Base-by-base conservation (phyloP, 2,113 vertebrate genomes). In the Spea multiplicata region DNA sequence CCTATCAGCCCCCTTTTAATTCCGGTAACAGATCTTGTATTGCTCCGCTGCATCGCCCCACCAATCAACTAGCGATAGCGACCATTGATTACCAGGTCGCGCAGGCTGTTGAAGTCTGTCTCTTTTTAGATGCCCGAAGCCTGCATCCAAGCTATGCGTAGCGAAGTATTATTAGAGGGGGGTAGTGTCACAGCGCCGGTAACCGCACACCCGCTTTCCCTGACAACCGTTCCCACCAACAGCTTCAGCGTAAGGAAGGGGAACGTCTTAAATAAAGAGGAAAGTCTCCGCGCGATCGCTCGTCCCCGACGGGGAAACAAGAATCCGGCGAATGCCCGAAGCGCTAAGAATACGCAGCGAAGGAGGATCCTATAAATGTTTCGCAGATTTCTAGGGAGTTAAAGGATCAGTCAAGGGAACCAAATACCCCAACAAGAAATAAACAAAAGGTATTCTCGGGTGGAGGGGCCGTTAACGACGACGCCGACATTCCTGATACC, bases 121-220 rank as follows among this genome's bases (percentile, higher is more conserved):
- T 90, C 88, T 90, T 90, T 92, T 93, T 91, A 92, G 91, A 88
- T 46, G 74, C 84, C 88, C 89, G 85, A 85, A 88, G 89, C 91
- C 91, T 92, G 87, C 87, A 89, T 86, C 86, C 83, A 74, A 92
- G 83, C 87, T 91, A 89, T 92, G 91, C 87, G 83, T 86, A 87
- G 87, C 81, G 68, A 81, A 87, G 90, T 84, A 92, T 93, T 93
- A 89, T 93, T 93, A 93, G 92, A 88, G 91, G 81, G 81, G 83
- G 76, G 75, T 59, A 2, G 55, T 90, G 90, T 92, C 91, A 87
- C 85, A 84, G 86, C 72, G 84, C 65, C 86, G 91, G 92, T 91
- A 92, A 92, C 81, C 83, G 85, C 88, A 90, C 89, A 87, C 90
- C 30, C 81, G 74, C 86, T 88, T 78, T 85, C 89, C 90, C 83